A percentile compares a stretch with the other conserved stretches of the same genome.
These are phyloP conservation scores for Sphaeramia orbicularis DNA, from an alignment of 2,797 vertebrate species.

Conservation along the genomic window DNA sequence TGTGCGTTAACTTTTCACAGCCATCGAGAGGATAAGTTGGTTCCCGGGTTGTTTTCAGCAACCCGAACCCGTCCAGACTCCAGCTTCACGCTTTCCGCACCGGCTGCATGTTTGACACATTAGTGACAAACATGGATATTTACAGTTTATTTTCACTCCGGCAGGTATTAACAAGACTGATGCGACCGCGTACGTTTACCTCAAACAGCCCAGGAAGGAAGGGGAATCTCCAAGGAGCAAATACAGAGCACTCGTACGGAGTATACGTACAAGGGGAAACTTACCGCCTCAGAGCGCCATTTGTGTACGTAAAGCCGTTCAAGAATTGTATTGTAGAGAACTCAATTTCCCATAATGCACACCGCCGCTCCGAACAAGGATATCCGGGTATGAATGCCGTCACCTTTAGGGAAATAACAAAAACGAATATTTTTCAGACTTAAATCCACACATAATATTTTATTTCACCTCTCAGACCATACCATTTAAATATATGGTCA, in stretches of 20 bases:
- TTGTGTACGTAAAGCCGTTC: conserved; percentile 49
- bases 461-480: rapidly evolving
- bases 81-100: conserved; percentile 36
- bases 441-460: neutral
- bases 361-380: conserved; percentile 56
- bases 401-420: conserved; percentile 10
- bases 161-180: conserved; percentile 59
- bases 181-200: conserved; percentile 77
- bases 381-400: conserved; percentile 71
- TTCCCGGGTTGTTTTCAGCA: conserved; percentile 52
- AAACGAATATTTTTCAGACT: neutral
- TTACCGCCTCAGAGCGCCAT: neutral
- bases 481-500: too few species aligned
- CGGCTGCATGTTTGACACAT: conserved; percentile 49
- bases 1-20: conserved; percentile 82
- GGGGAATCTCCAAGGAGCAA: conserved; percentile 77
- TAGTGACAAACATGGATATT: conserved; percentile 32
- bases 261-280: neutral
- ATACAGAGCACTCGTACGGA: conserved; percentile 57
- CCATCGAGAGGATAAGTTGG: conserved; percentile 73
- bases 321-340: conserved; percentile 65
- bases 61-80: conserved; percentile 38
- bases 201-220: conserved; percentile 81
- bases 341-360: conserved; percentile 72
- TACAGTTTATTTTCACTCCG: conserved; percentile 49